Conservation (phyloP, 2,113 vertebrate genomes). For the Hippocampus zosterae region DNA sequence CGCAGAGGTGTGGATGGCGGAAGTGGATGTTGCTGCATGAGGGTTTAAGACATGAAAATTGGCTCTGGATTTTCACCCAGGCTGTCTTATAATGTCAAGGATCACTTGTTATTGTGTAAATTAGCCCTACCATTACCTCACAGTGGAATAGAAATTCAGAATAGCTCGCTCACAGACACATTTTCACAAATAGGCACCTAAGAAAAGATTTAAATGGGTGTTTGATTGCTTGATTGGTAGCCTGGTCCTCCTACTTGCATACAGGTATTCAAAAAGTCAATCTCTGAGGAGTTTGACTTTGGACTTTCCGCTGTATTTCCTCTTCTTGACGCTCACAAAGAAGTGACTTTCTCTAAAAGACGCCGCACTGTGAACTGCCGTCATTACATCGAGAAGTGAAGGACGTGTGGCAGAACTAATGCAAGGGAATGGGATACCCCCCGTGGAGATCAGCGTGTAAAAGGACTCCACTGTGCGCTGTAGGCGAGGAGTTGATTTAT, state of each 20-base stretch:
- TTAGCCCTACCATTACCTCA: no score
- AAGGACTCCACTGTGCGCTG: conserved; percentile 51
- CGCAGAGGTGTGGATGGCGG: no score
- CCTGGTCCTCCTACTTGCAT: neutral
- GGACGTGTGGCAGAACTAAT: conserved; percentile 61
- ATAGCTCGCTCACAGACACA: no score
- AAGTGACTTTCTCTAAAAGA: conserved; percentile 27
- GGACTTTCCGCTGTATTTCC: neutral
- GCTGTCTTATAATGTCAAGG: no score
- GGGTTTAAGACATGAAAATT: no score
- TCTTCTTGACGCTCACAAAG: neutral
- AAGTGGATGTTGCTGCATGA: no score
- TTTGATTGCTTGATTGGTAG: no score
- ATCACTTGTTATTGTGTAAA: no score
- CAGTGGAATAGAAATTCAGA: no score
- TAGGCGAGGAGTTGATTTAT: conserved; percentile 70
- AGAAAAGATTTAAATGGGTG: no score
- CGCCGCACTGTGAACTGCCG: conserved; percentile 21
- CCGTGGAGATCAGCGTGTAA: conserved; percentile 43
- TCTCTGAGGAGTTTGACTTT: neutral
- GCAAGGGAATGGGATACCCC: conserved; percentile 58
- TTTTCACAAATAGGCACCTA: no score
- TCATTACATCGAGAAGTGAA: conserved; percentile 44
- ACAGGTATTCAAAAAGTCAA: neutral
- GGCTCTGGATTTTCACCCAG: no score